Evolutionary conservation across 2,888 invertebrate genomes (phyloP), one percentile per base, ranked within the genome.

Genomic region (Orthosia cruda): DNA sequence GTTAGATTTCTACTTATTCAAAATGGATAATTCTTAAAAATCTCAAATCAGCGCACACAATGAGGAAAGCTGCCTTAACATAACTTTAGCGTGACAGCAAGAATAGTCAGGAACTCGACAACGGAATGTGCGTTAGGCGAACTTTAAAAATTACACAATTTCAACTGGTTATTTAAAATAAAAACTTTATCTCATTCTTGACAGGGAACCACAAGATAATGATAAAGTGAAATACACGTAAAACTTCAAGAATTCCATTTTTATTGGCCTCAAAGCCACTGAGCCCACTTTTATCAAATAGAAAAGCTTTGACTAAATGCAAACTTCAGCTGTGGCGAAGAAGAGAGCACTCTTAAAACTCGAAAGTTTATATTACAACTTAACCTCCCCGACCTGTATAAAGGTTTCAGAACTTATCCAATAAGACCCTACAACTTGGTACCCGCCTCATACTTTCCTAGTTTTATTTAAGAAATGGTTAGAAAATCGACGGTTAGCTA

Each of bases 361-460:
- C 87, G 26, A 90, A 95, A 95, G 91, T 95, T 95, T 94, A 92
- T 95, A 94, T 94, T 93, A 92, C 93, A 93, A 93, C 92, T 93
- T 92, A 94, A 92, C 94, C 90, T 91, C 91, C 88, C 89, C 89
- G 80, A 91, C 91, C 91, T 92, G 91, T 91, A 90, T 90, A 90
- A 90, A 90, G 92, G 92, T 92, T 91, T 91, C 83, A 91, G 80
- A 95, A 95, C 94, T 96, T 95, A 94, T 94, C 95, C 94, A 94
- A 95, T 95, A 96, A 94, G 90, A 93, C 91, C 92, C 88, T 89
- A 89, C 80, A 90, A 89, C 88, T 90, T 88, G 86, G 84, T 87
- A 88, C 88, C 89, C 73, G 80, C 84, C 74, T 88, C 88, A 83
- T 87, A 88, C 89, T 91, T 89, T 88, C 76, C 84, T 83, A 84